Evolutionary conservation across 1,140 invertebrate genomes (phyloP).

Genomic region (Caerostris darwini): DNA sequence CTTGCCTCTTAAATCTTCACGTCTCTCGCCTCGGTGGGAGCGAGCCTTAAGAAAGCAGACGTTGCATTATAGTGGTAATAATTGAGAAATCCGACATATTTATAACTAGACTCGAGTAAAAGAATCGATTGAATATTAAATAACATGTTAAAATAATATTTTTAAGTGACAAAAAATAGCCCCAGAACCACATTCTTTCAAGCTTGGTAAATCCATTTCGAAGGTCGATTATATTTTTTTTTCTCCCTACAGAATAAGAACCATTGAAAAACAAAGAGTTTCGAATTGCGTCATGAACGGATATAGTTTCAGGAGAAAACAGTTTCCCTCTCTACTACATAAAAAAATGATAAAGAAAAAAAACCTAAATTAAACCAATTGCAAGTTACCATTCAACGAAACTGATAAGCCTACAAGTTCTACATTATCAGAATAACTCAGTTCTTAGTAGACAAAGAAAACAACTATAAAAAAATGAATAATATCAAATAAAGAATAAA

Average conservation of each 20-base stretch:
- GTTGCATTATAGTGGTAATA: too few relatives aligned
- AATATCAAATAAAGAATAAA: background rate
- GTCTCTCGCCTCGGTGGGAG: too few relatives aligned
- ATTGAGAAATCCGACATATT: too few relatives aligned
- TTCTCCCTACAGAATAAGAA: background rate
- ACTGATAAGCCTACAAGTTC: background rate
- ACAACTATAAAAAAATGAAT: background rate
- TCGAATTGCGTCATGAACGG: background rate
- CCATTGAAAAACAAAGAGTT: background rate
- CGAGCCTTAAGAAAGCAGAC: too few relatives aligned
- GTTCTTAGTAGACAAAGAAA: background rate
- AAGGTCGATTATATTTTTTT: background rate
- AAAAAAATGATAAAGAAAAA: background rate
- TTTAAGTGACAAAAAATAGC: too few relatives aligned
- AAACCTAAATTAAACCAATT: conserved; percentile 42
- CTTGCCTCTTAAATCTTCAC: too few relatives aligned
- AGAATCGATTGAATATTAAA: too few relatives aligned
- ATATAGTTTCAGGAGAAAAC: background rate
- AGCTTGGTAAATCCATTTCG: background rate
- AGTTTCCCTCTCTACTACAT: background rate
- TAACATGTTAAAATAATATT: too few relatives aligned
- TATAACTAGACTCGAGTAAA: too few relatives aligned
- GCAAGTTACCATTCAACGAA: background rate
- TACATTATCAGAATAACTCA: background rate
- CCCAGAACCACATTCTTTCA: too few relatives aligned